Evolutionary conservation across 2,888 invertebrate genomes (phyloP), one percentile per base, ranked within the genome.

Genomic region (Watsonalla binaria): DNA sequence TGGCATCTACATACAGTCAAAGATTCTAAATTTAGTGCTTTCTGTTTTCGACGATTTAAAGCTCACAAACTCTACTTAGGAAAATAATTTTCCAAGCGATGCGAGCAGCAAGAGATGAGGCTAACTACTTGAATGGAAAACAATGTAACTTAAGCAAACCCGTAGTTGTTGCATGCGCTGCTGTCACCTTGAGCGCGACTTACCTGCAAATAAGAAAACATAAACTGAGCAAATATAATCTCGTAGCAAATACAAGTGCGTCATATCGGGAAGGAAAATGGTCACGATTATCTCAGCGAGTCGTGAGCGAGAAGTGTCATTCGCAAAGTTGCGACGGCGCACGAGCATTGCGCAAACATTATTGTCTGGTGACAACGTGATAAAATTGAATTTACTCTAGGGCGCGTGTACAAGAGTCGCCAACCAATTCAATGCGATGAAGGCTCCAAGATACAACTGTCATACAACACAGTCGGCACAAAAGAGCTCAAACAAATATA

Each of bases 131-230:
- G 4, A 24, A 4, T 24, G 24, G 4, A 24, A 24, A 5, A 47
- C 15, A 33, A 8, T 24, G 9, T 33, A 5, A 6, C 33, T 11
- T 33, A 47, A 15, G 15, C 9, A 46, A 46, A 9, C 2, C 47
- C 24, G 33, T 6, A n/a, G 34, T 47, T 6, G 33, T 7, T 15
- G 15, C 14, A 46, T 46, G 11, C 15, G 13, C 13, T 14, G 24
- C 5, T 33, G 37, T 14, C 48, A 14, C 37, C 39, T 49, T 13
- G 14, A 13, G 37, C 49, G 15, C 37, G 49, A 7, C 49, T 37
- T 49, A 49, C 49, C 49, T 49, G 49, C 5, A 49, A 49, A 37
- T 37, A 49, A 49, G 6, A 39, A 9, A 49, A 49, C 14, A 15
- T 9, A 15, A 9, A 49, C 7, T 39, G 9, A 39, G 37, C 14